phyloP scores from a whole-genome alignment of 2,888 invertebrate genomes.

The Spilarctia lutea region DNA sequence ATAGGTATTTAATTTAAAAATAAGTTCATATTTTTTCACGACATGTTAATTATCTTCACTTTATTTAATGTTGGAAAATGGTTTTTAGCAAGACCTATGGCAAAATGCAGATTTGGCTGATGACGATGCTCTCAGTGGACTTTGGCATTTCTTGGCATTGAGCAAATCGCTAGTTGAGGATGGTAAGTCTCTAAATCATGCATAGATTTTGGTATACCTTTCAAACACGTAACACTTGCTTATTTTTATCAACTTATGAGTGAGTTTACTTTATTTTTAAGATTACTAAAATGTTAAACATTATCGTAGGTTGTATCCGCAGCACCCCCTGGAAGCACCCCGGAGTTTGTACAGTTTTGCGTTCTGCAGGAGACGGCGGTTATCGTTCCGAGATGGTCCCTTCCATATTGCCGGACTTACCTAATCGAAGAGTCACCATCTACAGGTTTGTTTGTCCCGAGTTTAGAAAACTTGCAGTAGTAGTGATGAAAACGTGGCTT shows the following conservation, averaged over 20 bases:
- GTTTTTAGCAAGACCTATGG: constrained; percentile 89
- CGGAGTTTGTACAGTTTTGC: constrained; percentile 87
- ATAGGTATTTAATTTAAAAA: not conserved
- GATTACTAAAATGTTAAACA: not conserved
- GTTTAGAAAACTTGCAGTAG: too few species aligned
- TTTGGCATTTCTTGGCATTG: constrained; percentile 94
- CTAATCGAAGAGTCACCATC: constrained; percentile 78
- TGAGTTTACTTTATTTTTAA: not conserved
- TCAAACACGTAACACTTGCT: too few species aligned
- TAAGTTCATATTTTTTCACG: not conserved
- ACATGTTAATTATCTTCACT: not conserved
- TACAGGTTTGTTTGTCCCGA: constrained; percentile 64
- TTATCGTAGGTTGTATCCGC: constrained; percentile 78
- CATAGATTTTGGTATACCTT: too few species aligned
- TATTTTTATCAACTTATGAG: too few species aligned
- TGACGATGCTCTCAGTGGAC: constrained; percentile 90
- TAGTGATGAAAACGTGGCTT: too few species aligned
- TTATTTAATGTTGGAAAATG: not conserved
- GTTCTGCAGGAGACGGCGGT: constrained; percentile 72
- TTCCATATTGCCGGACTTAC: constrained; percentile 89
- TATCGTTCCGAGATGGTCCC: constrained; percentile 88
- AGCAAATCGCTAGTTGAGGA: constrained; percentile 90
- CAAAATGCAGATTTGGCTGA: constrained; percentile 93
- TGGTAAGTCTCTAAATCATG: constrained; percentile 71
- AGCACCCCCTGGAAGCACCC: constrained; percentile 88